Percentiles rank a stretch among this genome's conserved stretches.
phyloP scores from a whole-genome alignment of 2,888 invertebrate genomes.

The Lochmaea capreae region DNA sequence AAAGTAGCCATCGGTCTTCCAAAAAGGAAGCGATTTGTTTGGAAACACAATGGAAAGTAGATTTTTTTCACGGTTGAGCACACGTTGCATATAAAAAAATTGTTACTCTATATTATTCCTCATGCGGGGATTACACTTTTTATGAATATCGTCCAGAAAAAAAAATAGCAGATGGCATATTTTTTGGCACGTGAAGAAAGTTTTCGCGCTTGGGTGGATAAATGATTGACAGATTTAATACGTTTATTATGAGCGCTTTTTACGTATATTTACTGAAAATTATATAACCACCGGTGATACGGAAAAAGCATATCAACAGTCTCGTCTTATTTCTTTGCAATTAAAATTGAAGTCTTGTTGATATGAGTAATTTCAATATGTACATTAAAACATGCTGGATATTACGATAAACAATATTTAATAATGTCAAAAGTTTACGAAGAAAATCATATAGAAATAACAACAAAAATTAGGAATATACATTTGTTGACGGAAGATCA shows the following conservation, averaged over 20 bases:
- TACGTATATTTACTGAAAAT: neutral
- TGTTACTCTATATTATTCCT: conserved; percentile 35
- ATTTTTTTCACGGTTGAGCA: conserved; percentile 48
- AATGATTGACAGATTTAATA: conserved; percentile 47
- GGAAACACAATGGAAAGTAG: conserved; percentile 41
- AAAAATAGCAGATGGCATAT: conserved; percentile 48
- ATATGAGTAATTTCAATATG: no score
- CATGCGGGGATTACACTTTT: conserved; percentile 45
- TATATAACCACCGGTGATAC: neutral
- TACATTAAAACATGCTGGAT: no score
- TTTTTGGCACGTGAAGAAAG: conserved; percentile 51
- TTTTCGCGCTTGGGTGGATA: conserved; percentile 49
- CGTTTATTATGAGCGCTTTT: conserved; percentile 21
- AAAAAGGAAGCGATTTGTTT: conserved; percentile 38
- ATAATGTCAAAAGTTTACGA: no score
- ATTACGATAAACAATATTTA: no score
- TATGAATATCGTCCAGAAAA: conserved; percentile 42
- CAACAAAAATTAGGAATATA: no score
- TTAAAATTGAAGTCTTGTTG: no score
- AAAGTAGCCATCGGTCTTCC: conserved; percentile 44
- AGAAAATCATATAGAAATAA: no score
- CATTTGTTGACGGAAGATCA: no score
- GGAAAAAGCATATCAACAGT: neutral
- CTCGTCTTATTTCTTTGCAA: no score
- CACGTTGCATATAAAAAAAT: conserved; percentile 43